Conservation (phyloP, 1,140 invertebrate species). For the Magallana gigas region DNA sequence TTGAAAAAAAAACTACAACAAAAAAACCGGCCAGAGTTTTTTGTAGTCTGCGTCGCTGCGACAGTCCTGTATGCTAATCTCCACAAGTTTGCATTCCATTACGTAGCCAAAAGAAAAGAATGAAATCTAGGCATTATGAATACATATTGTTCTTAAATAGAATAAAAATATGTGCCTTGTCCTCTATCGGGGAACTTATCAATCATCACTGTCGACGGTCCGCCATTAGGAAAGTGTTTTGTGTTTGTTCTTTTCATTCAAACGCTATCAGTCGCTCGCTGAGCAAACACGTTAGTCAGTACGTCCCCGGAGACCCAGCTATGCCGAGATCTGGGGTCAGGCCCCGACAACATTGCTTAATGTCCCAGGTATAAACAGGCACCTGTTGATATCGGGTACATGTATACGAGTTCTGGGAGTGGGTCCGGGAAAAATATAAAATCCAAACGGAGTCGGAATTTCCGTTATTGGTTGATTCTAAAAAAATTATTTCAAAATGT, state of each 20-base stretch:
- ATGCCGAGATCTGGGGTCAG: not conserved
- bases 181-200: not conserved
- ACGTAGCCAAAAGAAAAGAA: not conserved
- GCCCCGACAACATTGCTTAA: constrained; percentile 9
- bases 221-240: constrained; percentile 33
- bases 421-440: not conserved
- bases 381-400: constrained; percentile 5
- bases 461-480: not conserved
- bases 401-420: not conserved
- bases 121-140: constrained; percentile 7
- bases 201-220: constrained; percentile 24
- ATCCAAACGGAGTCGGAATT: too few species aligned
- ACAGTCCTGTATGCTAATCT: not conserved
- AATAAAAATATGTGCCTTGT: constrained; percentile 10
- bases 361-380: constrained; percentile 26
- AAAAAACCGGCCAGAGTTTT: too few species aligned
- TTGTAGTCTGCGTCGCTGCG: not conserved
- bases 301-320: constrained; percentile 6
- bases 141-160: constrained; percentile 37
- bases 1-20: too few species aligned
- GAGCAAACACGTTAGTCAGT: constrained; percentile 26
- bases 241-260: constrained; percentile 35
- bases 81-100: not conserved
- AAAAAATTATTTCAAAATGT: not conserved
- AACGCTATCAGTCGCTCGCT: constrained; percentile 31